phyloP scores from a whole-genome alignment of 2,888 invertebrate genomes.

The Coelopa pilipes region DNA sequence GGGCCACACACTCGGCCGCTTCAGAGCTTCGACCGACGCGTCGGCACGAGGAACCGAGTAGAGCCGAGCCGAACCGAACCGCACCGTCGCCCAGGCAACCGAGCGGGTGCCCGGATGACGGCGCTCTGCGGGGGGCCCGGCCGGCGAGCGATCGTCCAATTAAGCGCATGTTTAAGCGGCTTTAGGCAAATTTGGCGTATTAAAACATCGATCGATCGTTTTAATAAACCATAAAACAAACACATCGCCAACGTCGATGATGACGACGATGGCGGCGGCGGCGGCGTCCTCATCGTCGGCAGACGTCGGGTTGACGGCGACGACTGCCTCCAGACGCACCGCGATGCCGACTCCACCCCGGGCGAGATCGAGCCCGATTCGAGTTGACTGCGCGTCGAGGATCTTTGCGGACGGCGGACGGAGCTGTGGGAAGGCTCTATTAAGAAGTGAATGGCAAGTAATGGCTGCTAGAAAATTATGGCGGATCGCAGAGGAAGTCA shows the following conservation, averaged over 20 bases:
- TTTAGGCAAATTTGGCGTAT: conserved; percentile 45
- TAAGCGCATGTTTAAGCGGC: conserved; percentile 47
- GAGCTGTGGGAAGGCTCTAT: not conserved
- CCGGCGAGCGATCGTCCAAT: conserved; percentile 37
- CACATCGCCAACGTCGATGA: conserved; percentile 46
- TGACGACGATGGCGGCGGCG: conserved; percentile 4
- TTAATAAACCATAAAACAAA: conserved; percentile 59
- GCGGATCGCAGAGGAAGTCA: conserved; percentile 17
- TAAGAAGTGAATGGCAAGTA: not conserved
- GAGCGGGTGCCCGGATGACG: not conserved
- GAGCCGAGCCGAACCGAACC: not conserved
- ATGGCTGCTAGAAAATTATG: not conserved
- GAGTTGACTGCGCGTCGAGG: no score
- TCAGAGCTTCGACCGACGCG: not conserved
- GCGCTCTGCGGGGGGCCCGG: conserved; percentile 26
- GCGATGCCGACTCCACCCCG: not conserved
- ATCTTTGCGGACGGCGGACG: no score
- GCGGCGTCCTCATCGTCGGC: not conserved
- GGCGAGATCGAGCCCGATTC: no score
- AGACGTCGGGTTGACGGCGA: no score
- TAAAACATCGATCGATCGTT: conserved; percentile 53
- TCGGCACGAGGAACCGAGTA: not conserved
- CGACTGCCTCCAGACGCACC: not conserved
- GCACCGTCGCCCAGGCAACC: not conserved
- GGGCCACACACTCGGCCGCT: conserved; percentile 52